Conservation (phyloP, 2,113 vertebrate genomes). For the Scopus umbretta region DNA sequence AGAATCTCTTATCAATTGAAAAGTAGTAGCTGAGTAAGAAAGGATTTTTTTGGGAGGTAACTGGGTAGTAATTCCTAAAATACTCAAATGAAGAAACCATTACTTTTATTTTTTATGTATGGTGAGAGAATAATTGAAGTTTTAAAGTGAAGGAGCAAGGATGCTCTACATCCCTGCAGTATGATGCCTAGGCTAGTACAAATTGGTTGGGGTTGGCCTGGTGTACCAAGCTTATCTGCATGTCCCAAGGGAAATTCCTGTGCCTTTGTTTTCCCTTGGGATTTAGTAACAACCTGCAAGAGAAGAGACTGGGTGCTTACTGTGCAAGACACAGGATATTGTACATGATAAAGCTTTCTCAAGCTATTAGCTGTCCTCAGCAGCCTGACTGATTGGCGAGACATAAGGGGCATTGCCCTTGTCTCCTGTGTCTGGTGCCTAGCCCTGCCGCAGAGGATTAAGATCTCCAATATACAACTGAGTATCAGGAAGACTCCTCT, state of each 20-base stretch:
- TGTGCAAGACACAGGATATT: neutral
- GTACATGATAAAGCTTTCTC: neutral
- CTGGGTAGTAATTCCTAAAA: neutral
- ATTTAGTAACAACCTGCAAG: neutral
- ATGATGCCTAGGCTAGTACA: neutral
- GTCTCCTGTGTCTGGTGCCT: neutral
- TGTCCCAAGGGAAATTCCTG: neutral
- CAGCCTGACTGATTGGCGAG: neutral
- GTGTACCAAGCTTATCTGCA: neutral
- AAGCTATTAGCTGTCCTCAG: neutral
- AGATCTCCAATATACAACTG: neutral
- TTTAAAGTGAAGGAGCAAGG: neutral
- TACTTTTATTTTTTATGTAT: neutral
- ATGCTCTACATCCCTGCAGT: neutral
- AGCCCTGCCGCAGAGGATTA: neutral
- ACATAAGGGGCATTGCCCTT: neutral
- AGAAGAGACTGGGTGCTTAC: neutral
- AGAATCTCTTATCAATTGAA: neutral
- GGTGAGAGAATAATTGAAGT: neutral
- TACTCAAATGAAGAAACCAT: neutral
- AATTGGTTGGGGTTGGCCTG: neutral
- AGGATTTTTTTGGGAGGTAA: neutral
- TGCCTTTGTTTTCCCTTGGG: neutral
- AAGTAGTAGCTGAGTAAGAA: neutral
- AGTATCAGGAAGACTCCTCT: neutral